Conservation (phyloP, 2,888 invertebrate genomes). For the Dascillus cervinus region DNA sequence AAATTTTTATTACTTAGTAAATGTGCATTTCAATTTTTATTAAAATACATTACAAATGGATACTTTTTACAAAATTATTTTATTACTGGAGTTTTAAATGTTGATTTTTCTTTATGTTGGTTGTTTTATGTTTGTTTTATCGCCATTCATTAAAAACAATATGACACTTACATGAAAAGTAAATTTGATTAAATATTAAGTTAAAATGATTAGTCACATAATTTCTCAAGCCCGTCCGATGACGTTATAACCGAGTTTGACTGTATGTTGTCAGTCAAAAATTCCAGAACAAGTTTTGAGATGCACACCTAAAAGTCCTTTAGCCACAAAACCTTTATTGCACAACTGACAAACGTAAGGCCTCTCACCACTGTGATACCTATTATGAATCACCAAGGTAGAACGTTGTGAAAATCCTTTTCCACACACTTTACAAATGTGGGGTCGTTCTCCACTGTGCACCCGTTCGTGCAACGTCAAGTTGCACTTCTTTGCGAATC, state of each 20-base stretch:
- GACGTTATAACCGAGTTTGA: too few species aligned
- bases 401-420: constrained; percentile 53
- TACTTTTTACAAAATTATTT: too few species aligned
- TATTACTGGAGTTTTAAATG: too few species aligned
- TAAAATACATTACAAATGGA: too few species aligned
- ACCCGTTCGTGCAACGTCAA: constrained; percentile 51
- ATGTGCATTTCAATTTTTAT: too few species aligned
- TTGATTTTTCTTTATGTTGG: too few species aligned
- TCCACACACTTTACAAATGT: constrained; percentile 50
- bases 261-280: too few species aligned
- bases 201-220: too few species aligned
- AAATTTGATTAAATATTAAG: not conserved
- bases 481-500: constrained; percentile 52
- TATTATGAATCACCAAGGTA: constrained; percentile 51
- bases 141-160: too few species aligned
- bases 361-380: constrained; percentile 50
- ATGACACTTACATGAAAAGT: not conserved
- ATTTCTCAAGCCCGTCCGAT: too few species aligned
- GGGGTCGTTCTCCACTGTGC: constrained; percentile 53
- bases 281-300: constrained; percentile 38
- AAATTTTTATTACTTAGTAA: too few species aligned
- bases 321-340: constrained; percentile 50
- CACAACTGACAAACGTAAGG: constrained; percentile 49
- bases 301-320: constrained; percentile 49
- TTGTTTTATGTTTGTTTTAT: too few species aligned